These are phyloP conservation scores for Neotoxoptera formosana DNA, from an alignment of 1,140 invertebrate species.

Conservation along the genomic window DNA sequence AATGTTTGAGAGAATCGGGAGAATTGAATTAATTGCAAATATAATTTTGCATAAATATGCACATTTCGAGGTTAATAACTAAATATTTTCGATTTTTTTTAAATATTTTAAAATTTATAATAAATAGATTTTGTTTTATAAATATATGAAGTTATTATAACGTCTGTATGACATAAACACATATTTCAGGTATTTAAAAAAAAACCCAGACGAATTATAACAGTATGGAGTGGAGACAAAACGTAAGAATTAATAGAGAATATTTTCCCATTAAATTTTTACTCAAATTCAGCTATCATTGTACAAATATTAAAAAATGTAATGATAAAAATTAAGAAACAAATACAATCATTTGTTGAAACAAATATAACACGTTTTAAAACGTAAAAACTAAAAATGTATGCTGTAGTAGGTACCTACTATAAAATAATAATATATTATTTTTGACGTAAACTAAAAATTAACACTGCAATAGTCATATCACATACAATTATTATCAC, in stretches of 20 bases:
- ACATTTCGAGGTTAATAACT: not conserved
- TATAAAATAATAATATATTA: not conserved
- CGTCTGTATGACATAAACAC: not conserved
- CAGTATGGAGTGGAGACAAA: not conserved
- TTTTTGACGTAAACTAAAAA: not conserved
- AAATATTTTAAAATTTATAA: not conserved
- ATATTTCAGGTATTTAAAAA: not conserved
- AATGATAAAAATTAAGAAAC: not conserved
- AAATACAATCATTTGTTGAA: not conserved
- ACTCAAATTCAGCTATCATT: not conserved
- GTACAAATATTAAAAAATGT: not conserved
- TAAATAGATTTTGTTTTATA: not conserved
- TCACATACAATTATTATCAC: no score
- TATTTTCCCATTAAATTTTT: not conserved
- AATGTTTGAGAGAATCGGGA: not conserved
- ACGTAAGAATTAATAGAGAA: not conserved
- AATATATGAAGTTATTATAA: not conserved
- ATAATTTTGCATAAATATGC: not conserved
- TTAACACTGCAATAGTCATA: not conserved
- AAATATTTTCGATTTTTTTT: not conserved
- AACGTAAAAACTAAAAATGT: no score
- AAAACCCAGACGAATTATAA: not conserved
- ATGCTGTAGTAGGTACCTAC: no score
- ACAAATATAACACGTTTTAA: no score
- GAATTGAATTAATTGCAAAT: not conserved